Evolutionary conservation across 2,797 vertebrate species (phyloP).

Genomic region (Argya squamiceps): DNA sequence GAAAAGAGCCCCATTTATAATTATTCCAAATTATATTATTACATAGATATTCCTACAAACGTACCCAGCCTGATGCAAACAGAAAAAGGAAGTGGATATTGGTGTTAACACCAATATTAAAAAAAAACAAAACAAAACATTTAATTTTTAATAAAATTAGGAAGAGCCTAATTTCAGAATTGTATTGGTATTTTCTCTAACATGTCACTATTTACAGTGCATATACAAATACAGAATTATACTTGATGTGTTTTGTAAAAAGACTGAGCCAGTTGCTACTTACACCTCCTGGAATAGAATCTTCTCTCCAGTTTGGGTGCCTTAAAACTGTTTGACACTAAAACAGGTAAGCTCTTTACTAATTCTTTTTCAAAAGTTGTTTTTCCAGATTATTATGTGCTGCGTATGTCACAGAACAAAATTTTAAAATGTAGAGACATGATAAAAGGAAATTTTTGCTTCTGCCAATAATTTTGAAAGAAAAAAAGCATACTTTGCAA

Average conservation of each 20-base stretch:
- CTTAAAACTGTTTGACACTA: not conserved
- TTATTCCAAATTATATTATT: not conserved
- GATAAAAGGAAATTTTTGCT: not conserved
- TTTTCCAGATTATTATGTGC: not conserved
- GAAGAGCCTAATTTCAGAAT: not conserved
- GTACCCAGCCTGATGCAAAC: not conserved
- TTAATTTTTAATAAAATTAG: not conserved
- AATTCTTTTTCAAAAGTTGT: not conserved
- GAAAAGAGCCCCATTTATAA: not conserved
- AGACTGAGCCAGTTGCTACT: not conserved
- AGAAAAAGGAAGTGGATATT: not conserved
- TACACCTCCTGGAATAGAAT: not conserved
- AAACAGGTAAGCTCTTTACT: not conserved
- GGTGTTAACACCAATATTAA: too few species aligned
- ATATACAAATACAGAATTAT: not conserved
- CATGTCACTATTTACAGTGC: not conserved
- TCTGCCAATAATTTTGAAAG: not conserved
- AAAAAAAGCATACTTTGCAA: not conserved
- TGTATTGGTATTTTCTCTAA: not conserved
- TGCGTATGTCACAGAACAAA: not conserved
- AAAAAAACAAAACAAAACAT: not conserved
- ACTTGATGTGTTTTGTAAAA: not conserved
- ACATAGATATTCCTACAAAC: not conserved
- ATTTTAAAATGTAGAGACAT: not conserved
- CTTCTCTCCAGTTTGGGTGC: not conserved